Evolutionary conservation across 1,140 invertebrate genomes (phyloP).

Genomic region (Homarus americanus): DNA sequence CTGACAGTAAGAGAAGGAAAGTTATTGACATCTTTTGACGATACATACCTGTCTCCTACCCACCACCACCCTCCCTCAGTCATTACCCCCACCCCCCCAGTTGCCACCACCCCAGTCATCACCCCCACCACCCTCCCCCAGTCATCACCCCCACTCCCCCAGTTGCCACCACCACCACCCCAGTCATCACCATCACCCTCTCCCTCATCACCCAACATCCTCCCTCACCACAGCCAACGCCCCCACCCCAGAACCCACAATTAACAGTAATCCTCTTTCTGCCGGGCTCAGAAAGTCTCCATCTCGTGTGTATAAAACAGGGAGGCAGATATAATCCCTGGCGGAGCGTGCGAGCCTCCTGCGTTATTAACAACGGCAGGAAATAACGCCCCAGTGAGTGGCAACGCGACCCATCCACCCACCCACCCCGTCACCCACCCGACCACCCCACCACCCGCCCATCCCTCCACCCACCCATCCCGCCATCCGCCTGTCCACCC

Average conservation of each 20-base stretch:
- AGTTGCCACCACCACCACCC: too few relatives aligned
- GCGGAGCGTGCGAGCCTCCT: neutral
- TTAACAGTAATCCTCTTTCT: neutral
- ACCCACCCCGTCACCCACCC: too few relatives aligned
- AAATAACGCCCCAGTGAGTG: neutral
- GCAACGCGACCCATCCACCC: conserved; percentile 7
- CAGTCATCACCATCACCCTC: too few relatives aligned
- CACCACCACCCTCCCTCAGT: too few relatives aligned
- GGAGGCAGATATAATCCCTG: neutral
- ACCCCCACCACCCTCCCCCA: too few relatives aligned
- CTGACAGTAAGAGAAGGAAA: too few relatives aligned
- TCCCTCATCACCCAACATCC: neutral
- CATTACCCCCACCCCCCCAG: too few relatives aligned
- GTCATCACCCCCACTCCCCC: too few relatives aligned
- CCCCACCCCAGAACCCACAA: neutral
- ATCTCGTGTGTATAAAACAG: neutral
- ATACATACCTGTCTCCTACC: too few relatives aligned
- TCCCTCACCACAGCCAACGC: neutral
- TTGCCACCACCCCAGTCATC: too few relatives aligned
- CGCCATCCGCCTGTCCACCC: neutral
- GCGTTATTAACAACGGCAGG: neutral
- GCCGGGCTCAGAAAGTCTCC: neutral
- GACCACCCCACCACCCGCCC: too few relatives aligned
- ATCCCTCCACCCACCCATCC: neutral
- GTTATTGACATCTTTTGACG: too few relatives aligned